Evolutionary conservation across 2,888 invertebrate genomes (phyloP).

Genomic region (Cylloceria caligata): DNA sequence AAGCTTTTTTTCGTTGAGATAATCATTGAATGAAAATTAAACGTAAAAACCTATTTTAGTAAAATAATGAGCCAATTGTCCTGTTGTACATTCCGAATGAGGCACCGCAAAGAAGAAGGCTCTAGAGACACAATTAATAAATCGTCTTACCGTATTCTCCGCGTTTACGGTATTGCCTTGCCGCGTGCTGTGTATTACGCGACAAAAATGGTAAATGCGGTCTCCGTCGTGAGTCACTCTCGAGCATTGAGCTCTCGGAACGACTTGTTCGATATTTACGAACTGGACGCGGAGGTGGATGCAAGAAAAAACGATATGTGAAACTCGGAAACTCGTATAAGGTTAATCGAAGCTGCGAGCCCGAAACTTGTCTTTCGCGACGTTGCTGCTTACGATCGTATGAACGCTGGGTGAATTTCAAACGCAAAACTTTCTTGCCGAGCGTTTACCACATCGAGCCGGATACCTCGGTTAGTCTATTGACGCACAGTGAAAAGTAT

Average conservation of each 20-base stretch:
- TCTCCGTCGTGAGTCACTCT: constrained; percentile 75
- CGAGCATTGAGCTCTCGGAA: constrained; percentile 63
- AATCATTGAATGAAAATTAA: neutral
- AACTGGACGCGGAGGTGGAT: constrained; percentile 14
- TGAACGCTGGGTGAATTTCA: constrained; percentile 27
- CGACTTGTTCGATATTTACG: constrained; percentile 52
- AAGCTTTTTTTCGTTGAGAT: too few species aligned
- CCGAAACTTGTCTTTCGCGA: constrained; percentile 38
- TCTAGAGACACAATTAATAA: constrained; percentile 74
- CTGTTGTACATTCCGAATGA: constrained; percentile 63
- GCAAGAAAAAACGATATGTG: constrained; percentile 30
- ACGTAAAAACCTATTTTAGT: neutral
- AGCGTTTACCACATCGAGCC: constrained; percentile 14
- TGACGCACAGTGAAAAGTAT: neutral
- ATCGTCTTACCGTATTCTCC: constrained; percentile 69
- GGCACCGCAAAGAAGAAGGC: constrained; percentile 66
- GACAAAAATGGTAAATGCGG: constrained; percentile 77
- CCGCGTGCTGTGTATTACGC: constrained; percentile 29
- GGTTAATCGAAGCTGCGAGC: neutral
- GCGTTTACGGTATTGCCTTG: constrained; percentile 56
- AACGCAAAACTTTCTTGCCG: constrained; percentile 20
- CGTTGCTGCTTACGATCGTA: constrained; percentile 17
- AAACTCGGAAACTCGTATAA: constrained; percentile 34
- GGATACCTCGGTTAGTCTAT: constrained; percentile 36
- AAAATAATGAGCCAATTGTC: neutral